A percentile compares a stretch with the other conserved stretches of the same genome.
These are phyloP conservation scores for Podarcis lilfordi DNA, from an alignment of 2,797 vertebrate species.

Conservation along the genomic window DNA sequence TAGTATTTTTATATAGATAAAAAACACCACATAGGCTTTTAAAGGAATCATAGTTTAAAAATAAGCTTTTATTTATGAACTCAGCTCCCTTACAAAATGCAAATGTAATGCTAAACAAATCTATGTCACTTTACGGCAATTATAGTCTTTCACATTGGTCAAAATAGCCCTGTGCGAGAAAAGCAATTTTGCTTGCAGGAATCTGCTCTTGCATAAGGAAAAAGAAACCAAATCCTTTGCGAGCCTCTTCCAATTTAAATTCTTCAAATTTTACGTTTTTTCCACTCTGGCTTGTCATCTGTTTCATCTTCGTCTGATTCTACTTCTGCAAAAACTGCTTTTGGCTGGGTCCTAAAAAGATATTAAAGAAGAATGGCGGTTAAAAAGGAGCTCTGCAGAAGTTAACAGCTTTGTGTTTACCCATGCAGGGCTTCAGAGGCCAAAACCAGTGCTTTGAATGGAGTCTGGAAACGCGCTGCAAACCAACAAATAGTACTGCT, in stretches of 20 bases:
- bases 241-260: slow-evolving; percentile 11
- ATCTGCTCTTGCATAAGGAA: slow-evolving; percentile 31
- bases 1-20: not conserved
- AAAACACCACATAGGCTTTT: slow-evolving; percentile 15
- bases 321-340: slow-evolving; percentile 91
- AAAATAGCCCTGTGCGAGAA: not conserved
- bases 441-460: not conserved
- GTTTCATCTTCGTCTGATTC: slow-evolving; percentile 92
- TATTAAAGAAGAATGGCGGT: slow-evolving; percentile 52
- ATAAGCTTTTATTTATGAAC: slow-evolving; percentile 11
- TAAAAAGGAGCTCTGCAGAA: slow-evolving; percentile 24
- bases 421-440: not conserved
- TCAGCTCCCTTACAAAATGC: slow-evolving; percentile 48
- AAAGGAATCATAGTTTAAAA: slow-evolving; percentile 19
- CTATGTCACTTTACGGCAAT: slow-evolving; percentile 21
- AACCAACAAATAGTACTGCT: not conserved
- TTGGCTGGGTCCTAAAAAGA: slow-evolving; percentile 91
- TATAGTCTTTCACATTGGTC: slow-evolving; percentile 12
- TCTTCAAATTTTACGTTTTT: slow-evolving; percentile 96
- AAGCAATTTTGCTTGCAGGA: slow-evolving; percentile 47
- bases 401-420: not conserved
- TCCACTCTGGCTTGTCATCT: slow-evolving; percentile 95
- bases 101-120: slow-evolving; percentile 5
- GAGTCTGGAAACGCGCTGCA: not conserved
- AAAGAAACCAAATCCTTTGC: slow-evolving; percentile 25